Conservation (phyloP, 2,797 vertebrate genomes). For the Hippopotamyrus pictus region DNA sequence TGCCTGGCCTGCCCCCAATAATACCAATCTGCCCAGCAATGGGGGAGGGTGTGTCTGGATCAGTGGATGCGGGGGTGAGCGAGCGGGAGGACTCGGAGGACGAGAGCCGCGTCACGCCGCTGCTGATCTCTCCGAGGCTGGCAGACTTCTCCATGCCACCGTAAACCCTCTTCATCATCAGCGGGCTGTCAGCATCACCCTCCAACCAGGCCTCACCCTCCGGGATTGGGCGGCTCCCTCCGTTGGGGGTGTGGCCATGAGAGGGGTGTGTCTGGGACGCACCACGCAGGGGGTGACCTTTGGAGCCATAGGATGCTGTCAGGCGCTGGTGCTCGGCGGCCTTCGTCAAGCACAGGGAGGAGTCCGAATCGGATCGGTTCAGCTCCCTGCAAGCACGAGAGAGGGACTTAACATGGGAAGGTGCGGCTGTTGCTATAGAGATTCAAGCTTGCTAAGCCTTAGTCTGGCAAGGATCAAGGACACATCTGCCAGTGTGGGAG, state of each 20-base stretch:
- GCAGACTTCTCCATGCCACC: constrained; percentile 73
- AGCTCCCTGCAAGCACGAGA: constrained; percentile 65
- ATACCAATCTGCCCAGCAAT: constrained; percentile 42
- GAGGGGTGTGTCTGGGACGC: constrained; percentile 45
- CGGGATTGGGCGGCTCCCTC: constrained; percentile 42
- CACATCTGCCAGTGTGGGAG: not conserved
- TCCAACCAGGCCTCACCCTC: constrained; percentile 42
- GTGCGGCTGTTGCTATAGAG: not conserved
- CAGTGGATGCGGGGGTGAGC: constrained; percentile 65
- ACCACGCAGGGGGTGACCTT: constrained; percentile 53
- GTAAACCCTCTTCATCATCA: constrained; percentile 54
- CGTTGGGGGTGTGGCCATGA: constrained; percentile 44
- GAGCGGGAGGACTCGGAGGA: constrained; percentile 73
- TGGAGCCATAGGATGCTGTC: constrained; percentile 41
- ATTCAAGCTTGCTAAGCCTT: not conserved
- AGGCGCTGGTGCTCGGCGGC: constrained; percentile 55
- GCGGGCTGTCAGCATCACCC: constrained; percentile 58
- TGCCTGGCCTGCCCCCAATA: constrained; percentile 40
- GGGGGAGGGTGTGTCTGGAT: constrained; percentile 55
- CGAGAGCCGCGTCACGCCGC: constrained; percentile 40
- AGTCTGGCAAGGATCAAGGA: not conserved
- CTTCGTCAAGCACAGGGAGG: constrained; percentile 65
- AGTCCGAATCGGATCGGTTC: constrained; percentile 82
- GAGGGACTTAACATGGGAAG: not conserved
- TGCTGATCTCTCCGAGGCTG: constrained; percentile 77